Base-by-base conservation (phyloP, 1,140 invertebrate species). In the Drosophila athabasca region DNA sequence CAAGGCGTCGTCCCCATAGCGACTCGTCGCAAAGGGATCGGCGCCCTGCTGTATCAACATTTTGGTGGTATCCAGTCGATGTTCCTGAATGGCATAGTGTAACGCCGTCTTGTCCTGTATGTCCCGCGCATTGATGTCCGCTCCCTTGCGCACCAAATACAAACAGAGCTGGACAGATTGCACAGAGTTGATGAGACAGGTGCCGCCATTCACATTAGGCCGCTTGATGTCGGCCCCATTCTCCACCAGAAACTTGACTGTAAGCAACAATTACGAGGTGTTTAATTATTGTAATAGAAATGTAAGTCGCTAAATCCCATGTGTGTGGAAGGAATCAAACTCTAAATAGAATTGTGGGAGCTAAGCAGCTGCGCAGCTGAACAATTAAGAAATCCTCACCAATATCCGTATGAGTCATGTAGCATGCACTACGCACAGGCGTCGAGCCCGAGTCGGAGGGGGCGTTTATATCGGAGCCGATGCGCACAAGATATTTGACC, bases 61-160 rank as follows among this genome's bases (percentile, higher is more conserved):
- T 80, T 95, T 95, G 0, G 96, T 97, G 3, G 97, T 97, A 91
- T 97, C 96, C 83, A 97, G 93, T 68, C 96, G 94, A 79, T 96
- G 96, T 92, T 97, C 97, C 88, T 97, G 96, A 69, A 98, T 97
- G 0, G 97, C 97, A 93, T 99, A 98, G 93, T 99, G 97, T 62
- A 99, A 93, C 29, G 97, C 97, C 70, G 97, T 97, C 92, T 98
- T 98, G 77, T 95, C 95, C 91, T 98, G 97, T 77, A 97, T 96
- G 92, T 98, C 97, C 24, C 94, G 94, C 1, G 97, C 96, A 93
- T 98, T 97, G 3, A 97, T 96, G 76, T 95, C 93, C 19, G 96
- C 97, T 35, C 96, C 95, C 85, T 95, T 94, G 68, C 94, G 91
- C 22, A 98, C 93, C 43, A 99, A 93, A 92, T 95, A 97, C 44